Percentiles rank a stretch among this genome's conserved stretches.
Conservation (phyloP, 2,113 vertebrate genomes). For the Limanda limanda region DNA sequence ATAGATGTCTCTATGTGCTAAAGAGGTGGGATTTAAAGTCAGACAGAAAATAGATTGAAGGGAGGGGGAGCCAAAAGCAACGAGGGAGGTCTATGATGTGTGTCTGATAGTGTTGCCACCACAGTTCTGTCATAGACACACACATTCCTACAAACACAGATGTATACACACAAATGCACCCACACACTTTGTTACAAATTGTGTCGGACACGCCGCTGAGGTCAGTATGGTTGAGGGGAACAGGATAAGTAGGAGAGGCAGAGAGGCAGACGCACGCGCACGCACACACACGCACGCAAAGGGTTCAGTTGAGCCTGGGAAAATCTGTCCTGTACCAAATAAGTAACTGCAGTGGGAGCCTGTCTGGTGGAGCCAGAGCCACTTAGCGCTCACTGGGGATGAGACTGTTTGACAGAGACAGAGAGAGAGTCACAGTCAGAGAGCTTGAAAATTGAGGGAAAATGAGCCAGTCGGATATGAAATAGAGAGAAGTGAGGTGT, state of each 20-base stretch:
- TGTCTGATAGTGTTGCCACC: slow-evolving; percentile 9
- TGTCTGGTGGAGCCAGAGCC: slow-evolving; percentile 57
- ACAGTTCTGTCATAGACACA: slow-evolving; percentile 25
- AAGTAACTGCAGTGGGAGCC: slow-evolving; percentile 67
- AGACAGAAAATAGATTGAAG: neutral
- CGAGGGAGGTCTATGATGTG: neutral
- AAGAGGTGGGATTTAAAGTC: neutral
- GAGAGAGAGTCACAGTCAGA: slow-evolving; percentile 33
- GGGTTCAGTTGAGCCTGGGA: slow-evolving; percentile 74
- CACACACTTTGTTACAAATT: slow-evolving; percentile 32
- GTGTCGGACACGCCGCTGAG: slow-evolving; percentile 35
- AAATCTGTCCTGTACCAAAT: slow-evolving; percentile 73
- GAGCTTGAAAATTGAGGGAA: slow-evolving; percentile 48
- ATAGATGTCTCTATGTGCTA: neutral
- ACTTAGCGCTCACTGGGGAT: slow-evolving; percentile 67
- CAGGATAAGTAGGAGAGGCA: slow-evolving; percentile 22
- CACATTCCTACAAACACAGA: slow-evolving; percentile 50
- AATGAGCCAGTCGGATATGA: slow-evolving; percentile 22
- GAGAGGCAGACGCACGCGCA: slow-evolving; percentile 22
- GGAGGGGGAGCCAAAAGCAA: neutral
- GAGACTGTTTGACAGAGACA: slow-evolving; percentile 56
- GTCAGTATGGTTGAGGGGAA: slow-evolving; percentile 51
- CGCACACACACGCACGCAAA: slow-evolving; percentile 27
- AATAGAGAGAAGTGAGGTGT: slow-evolving; percentile 51
- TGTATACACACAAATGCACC: slow-evolving; percentile 34